These are phyloP conservation scores for Agapostemon virescens DNA, from an alignment of 2,888 invertebrate genomes.

Conservation along the genomic window DNA sequence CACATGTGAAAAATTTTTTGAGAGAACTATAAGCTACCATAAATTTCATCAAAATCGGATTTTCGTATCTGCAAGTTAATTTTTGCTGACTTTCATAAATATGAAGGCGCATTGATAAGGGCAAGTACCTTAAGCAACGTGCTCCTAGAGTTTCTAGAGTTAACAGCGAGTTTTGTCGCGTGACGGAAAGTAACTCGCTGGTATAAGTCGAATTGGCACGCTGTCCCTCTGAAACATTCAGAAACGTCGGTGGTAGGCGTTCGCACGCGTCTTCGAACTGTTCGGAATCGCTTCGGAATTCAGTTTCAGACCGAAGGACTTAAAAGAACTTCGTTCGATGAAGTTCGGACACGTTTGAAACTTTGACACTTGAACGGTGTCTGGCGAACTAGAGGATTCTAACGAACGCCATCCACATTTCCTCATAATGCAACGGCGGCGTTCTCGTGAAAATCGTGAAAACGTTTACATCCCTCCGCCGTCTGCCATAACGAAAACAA, in stretches of 20 bases:
- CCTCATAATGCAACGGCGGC: conserved; percentile 34
- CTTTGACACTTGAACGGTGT: conserved; percentile 49
- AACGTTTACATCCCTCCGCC: conserved; percentile 34
- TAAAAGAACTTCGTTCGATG: conserved; percentile 55
- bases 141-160: not conserved
- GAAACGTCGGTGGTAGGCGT: conserved; percentile 13
- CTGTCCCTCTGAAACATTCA: conserved; percentile 22
- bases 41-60: too few relatives aligned
- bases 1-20: too few relatives aligned
- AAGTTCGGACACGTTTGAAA: conserved; percentile 54
- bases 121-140: too few relatives aligned
- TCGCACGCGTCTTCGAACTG: conserved; percentile 22
- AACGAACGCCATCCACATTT: conserved; percentile 20
- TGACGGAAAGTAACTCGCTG: not conserved
- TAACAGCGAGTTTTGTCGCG: not conserved
- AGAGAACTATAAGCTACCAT: too few relatives aligned
- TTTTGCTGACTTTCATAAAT: too few relatives aligned
- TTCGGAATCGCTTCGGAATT: conserved; percentile 47
- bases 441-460: conserved; percentile 47
- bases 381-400: conserved; percentile 29
- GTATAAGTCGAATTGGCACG: not conserved
- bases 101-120: too few relatives aligned
- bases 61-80: too few relatives aligned
- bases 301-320: conserved; percentile 61
- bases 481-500: conserved; percentile 6